A percentile compares a stretch with the other conserved stretches of the same genome.
These are phyloP conservation scores for Benitochromis conjunctus DNA, from an alignment of 2,113 vertebrate genomes.

Conservation along the genomic window DNA sequence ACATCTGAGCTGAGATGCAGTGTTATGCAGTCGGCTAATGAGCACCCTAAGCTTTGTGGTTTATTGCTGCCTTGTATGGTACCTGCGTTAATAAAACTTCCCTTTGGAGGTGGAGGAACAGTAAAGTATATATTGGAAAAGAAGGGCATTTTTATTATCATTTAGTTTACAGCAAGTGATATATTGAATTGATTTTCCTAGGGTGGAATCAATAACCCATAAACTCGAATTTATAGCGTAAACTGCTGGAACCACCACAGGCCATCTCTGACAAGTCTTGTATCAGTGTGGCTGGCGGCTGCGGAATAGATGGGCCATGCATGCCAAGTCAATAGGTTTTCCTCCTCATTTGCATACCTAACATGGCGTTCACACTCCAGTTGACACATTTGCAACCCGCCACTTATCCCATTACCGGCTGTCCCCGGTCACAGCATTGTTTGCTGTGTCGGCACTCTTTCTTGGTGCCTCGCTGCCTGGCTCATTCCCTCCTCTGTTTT, in stretches of 20 bases:
- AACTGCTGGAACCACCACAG: constrained; percentile 9
- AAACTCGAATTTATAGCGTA: constrained; percentile 26
- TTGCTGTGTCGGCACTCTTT: constrained; percentile 59
- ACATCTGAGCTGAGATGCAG: neutral
- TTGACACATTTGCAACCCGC: constrained; percentile 68
- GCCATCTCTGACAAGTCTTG: constrained; percentile 15
- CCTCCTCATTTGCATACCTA: constrained; percentile 65
- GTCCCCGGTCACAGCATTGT: constrained; percentile 47
- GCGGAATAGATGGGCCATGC: constrained; percentile 41
- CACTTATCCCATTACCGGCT: constrained; percentile 69
- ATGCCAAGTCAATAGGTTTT: constrained; percentile 37
- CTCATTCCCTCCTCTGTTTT: constrained; percentile 3
- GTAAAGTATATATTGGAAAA: neutral
- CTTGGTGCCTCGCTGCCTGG: constrained; percentile 12
- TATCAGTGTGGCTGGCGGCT: constrained; percentile 14
- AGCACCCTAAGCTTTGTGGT: neutral
- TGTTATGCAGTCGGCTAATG: neutral
- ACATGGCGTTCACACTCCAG: constrained; percentile 64
- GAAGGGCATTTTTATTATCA: neutral
- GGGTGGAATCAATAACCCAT: constrained; percentile 43
- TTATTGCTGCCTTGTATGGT: neutral
- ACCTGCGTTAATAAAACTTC: neutral
- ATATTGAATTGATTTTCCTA: constrained; percentile 14
- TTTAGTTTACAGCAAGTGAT: neutral
- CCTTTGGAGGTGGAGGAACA: neutral